Evolutionary conservation across 2,888 invertebrate species (phyloP).

Genomic region (Dimorphilus gyrociliatus): DNA sequence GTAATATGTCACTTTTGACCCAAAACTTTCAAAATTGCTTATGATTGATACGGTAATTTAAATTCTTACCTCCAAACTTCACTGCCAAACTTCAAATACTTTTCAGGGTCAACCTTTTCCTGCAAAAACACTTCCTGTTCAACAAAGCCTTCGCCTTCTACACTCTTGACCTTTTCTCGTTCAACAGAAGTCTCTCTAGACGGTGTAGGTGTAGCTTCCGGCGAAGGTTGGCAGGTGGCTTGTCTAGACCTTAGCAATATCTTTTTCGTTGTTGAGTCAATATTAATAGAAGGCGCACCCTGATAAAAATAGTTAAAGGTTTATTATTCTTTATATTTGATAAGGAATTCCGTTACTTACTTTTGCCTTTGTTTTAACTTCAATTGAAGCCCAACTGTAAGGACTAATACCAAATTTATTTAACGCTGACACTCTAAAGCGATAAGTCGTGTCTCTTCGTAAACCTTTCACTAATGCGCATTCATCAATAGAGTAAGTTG

Average conservation of each 20-base stretch:
- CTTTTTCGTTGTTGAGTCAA: conserved; percentile 12
- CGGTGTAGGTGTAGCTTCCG: conserved; percentile 8
- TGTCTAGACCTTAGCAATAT: conserved; percentile 12
- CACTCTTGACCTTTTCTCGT: conserved; percentile 4
- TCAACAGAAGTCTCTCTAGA: too few relatives aligned
- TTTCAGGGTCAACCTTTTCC: conserved; percentile 9
- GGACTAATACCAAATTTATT: conserved; percentile 89
- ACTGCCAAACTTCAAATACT: conserved; percentile 9
- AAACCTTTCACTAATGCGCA: conserved; percentile 67
- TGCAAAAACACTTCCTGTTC: conserved; percentile 12
- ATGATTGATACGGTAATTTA: too few relatives aligned
- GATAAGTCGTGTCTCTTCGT: conserved; percentile 61
- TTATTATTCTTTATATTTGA: not conserved
- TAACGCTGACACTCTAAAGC: conserved; percentile 68
- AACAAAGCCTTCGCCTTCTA: conserved; percentile 6
- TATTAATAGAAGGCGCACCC: conserved; percentile 9
- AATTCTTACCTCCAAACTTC: conserved; percentile 12
- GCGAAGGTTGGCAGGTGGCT: conserved; percentile 12
- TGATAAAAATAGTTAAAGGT: not conserved
- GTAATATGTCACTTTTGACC: too few relatives aligned
- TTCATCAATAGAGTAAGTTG: conserved; percentile 76
- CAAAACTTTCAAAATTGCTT: too few relatives aligned
- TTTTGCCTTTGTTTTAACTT: conserved; percentile 47
- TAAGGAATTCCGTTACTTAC: conserved; percentile 13
- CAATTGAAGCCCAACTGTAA: conserved; percentile 61